These are phyloP conservation scores for Larimichthys crocea DNA, from an alignment of 2,113 vertebrate genomes.

Conservation along the genomic window DNA sequence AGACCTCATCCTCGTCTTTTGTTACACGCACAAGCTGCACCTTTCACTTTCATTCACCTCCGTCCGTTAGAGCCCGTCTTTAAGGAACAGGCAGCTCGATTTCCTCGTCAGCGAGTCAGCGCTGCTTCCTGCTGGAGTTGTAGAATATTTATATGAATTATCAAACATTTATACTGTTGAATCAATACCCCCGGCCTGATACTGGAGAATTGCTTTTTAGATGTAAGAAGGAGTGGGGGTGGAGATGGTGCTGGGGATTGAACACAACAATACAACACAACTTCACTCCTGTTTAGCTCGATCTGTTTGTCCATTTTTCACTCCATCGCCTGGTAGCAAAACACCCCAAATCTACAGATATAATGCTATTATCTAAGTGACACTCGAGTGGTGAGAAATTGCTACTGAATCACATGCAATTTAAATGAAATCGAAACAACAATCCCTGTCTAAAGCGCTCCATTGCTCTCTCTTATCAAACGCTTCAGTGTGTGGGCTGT, in stretches of 20 bases:
- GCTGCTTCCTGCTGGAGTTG: conserved; percentile 7
- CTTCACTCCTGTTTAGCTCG: conserved; percentile 5
- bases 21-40: background rate
- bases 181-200: conserved; percentile 43
- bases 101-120: conserved; percentile 8
- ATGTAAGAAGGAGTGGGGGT: conserved; percentile 27
- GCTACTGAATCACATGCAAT: conserved; percentile 58
- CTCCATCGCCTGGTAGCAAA: conserved; percentile 27
- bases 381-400: conserved; percentile 65
- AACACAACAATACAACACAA: conserved; percentile 5
- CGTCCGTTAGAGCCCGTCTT: conserved; percentile 6
- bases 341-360: conserved; percentile 49
- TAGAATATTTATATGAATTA: conserved; percentile 59
- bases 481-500: conserved; percentile 54
- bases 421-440: conserved; percentile 69
- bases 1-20: background rate
- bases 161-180: conserved; percentile 59
- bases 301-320: conserved; percentile 34
- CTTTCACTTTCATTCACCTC: conserved; percentile 22
- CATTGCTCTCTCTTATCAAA: conserved; percentile 42
- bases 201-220: conserved; percentile 31
- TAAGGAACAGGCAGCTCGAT: conserved; percentile 6
- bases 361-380: conserved; percentile 65
- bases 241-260: background rate
- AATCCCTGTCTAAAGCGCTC: conserved; percentile 46